A percentile compares a stretch with the other conserved stretches of the same genome.
Conservation (phyloP, 2,113 vertebrate species). For the Sula dactylatra region DNA sequence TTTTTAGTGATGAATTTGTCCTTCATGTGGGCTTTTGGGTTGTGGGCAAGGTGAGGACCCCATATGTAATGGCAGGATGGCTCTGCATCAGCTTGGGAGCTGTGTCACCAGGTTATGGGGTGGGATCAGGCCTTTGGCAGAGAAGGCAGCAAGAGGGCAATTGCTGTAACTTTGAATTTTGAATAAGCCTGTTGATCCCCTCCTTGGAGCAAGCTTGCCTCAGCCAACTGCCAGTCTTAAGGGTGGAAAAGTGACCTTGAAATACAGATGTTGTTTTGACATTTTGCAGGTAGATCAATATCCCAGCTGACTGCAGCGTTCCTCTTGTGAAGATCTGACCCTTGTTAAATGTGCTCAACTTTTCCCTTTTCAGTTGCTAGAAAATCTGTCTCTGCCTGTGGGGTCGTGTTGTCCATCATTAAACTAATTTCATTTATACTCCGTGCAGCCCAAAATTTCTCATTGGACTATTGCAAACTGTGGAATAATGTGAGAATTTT, state of each 20-base stretch:
- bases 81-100: neutral
- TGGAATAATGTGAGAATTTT: conserved; percentile 13
- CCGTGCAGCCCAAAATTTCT: neutral
- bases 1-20: neutral
- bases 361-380: neutral
- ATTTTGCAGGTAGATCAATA: neutral
- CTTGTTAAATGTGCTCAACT: neutral
- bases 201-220: neutral
- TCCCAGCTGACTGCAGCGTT: neutral
- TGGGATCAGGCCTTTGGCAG: neutral
- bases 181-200: neutral
- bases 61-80: neutral
- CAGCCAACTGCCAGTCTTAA: neutral
- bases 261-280: neutral
- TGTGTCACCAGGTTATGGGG: neutral
- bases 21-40: neutral
- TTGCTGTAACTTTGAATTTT: neutral
- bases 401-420: neutral
- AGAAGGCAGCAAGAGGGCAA: neutral
- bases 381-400: neutral
- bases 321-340: neutral
- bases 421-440: neutral
- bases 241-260: neutral
- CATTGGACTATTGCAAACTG: neutral
- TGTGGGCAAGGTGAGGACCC: neutral